These are phyloP conservation scores for Sebastes diaconus DNA, from an alignment of 2,797 vertebrate genomes.

Conservation along the genomic window DNA sequence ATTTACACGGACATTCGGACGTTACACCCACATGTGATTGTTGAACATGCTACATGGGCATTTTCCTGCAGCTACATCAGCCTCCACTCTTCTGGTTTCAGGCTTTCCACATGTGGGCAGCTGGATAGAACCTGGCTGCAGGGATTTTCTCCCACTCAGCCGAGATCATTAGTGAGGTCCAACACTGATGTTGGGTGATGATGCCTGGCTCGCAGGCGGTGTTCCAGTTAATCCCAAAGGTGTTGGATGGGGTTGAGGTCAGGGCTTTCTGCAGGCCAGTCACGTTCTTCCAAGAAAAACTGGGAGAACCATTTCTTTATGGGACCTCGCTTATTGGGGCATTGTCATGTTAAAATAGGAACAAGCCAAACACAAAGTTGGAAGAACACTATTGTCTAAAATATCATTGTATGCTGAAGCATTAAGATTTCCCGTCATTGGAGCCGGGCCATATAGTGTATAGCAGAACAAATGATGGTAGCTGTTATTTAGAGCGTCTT, in stretches of 20 bases:
- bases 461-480: background rate
- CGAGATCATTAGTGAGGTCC: background rate
- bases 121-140: background rate
- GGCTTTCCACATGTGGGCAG: background rate
- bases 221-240: background rate
- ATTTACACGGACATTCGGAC: background rate
- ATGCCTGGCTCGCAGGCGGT: background rate
- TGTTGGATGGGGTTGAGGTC: background rate
- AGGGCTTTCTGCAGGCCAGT: too few relatives aligned
- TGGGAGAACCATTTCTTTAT: background rate
- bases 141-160: background rate
- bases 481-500: background rate
- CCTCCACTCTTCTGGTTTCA: background rate
- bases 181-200: background rate
- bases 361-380: background rate
- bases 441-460: background rate
- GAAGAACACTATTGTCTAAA: background rate
- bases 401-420: background rate
- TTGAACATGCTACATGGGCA: background rate
- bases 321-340: background rate
- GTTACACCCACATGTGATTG: background rate
- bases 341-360: background rate
- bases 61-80: background rate
- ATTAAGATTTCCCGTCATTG: too few relatives aligned
- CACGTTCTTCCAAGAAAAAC: too few relatives aligned